Conservation (phyloP, 2,888 invertebrate species). For the Xestobium rufovillosum region DNA sequence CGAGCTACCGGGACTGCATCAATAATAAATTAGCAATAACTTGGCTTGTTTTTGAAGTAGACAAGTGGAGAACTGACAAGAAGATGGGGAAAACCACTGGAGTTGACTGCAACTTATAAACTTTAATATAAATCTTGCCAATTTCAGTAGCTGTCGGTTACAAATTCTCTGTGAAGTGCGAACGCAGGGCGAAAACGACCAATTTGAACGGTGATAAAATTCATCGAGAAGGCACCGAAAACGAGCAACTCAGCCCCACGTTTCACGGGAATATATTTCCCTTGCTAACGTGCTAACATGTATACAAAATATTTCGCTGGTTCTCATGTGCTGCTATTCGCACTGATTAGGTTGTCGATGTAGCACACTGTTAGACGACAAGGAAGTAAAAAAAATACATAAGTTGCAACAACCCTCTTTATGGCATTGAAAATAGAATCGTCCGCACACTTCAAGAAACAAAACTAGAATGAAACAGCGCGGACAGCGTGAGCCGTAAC, state of each 20-base stretch:
- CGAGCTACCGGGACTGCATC: constrained; percentile 9
- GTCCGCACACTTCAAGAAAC: too few relatives aligned
- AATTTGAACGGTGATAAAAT: constrained; percentile 33
- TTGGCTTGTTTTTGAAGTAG: constrained; percentile 20
- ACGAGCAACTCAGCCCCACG: constrained; percentile 6
- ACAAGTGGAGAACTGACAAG: background rate
- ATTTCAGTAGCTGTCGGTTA: constrained; percentile 28
- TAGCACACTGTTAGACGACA: too few relatives aligned
- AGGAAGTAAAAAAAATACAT: too few relatives aligned
- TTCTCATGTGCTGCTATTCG: too few relatives aligned
- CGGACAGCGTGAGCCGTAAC: too few relatives aligned
- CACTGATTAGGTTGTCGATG: too few relatives aligned
- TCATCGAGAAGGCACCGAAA: constrained; percentile 24
- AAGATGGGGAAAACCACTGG: constrained; percentile 6
- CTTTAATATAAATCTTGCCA: constrained; percentile 29
- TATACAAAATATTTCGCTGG: too few relatives aligned
- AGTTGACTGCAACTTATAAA: constrained; percentile 18
- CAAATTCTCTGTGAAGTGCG: constrained; percentile 28
- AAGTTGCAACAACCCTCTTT: too few relatives aligned
- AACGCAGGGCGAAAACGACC: constrained; percentile 26
- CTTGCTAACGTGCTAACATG: too few relatives aligned
- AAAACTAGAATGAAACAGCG: too few relatives aligned
- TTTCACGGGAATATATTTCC: too few relatives aligned
- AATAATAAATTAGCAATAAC: constrained; percentile 18
- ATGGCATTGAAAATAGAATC: too few relatives aligned